These are phyloP conservation scores for Sanderia malayensis DNA, from an alignment of 30 jellyfish, hydroid and myxozoan species.

Conservation along the genomic window DNA sequence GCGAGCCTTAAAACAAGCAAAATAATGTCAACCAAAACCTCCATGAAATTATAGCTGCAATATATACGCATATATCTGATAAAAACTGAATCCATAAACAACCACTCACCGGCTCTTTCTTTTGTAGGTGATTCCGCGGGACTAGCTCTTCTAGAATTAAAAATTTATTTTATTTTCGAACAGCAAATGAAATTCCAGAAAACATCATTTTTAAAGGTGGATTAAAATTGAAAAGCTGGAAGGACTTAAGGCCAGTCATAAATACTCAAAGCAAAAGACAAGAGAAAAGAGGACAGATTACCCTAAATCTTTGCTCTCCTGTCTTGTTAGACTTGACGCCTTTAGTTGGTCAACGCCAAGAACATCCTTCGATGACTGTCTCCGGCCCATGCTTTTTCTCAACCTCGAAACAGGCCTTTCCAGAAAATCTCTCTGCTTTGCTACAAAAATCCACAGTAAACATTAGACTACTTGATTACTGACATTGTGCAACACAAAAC, in stretches of 20 bases:
- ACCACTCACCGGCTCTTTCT: constrained; percentile 43
- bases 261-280: too few relatives aligned
- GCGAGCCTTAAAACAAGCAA: constrained; percentile 10
- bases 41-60: too few relatives aligned
- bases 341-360: constrained; percentile 32
- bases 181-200: neutral
- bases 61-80: too few relatives aligned
- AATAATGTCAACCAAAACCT: too few relatives aligned
- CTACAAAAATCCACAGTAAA: neutral
- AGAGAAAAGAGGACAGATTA: too few relatives aligned
- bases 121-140: constrained; percentile 34
- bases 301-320: constrained; percentile 48
- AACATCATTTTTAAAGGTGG: too few relatives aligned
- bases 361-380: constrained; percentile 52
- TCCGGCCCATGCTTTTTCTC: constrained; percentile 28
- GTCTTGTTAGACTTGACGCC: constrained; percentile 16
- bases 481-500: too few relatives aligned
- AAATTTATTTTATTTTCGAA: neutral
- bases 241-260: too few relatives aligned
- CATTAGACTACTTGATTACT: neutral
- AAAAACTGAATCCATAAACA: too few relatives aligned
- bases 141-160: neutral
- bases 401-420: constrained; percentile 28
- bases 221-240: too few relatives aligned
- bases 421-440: constrained; percentile 40